Conservation (phyloP, 2,797 vertebrate species). For the Neoniphon sammara region DNA sequence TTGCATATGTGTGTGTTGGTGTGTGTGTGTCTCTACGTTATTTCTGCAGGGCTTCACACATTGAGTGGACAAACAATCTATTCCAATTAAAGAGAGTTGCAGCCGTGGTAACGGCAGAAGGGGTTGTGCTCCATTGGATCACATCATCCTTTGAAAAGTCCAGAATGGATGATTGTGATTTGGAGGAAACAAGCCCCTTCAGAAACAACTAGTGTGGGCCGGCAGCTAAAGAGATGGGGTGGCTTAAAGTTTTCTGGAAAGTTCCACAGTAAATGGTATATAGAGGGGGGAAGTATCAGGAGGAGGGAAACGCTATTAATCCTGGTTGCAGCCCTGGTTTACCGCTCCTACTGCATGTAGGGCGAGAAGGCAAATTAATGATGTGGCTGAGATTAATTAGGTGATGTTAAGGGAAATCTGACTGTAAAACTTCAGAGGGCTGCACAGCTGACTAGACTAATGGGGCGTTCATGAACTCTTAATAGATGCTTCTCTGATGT, state of each 20-base stretch:
- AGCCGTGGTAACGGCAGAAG: conserved; percentile 64
- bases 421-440: conserved; percentile 73
- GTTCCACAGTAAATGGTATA: conserved; percentile 51
- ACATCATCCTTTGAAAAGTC: conserved; percentile 74
- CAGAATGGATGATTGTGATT: conserved; percentile 70
- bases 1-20: conserved; percentile 7
- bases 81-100: conserved; percentile 79
- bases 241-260: conserved; percentile 58
- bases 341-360: conserved; percentile 61
- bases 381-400: conserved; percentile 77
- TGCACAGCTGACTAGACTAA: conserved; percentile 75
- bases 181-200: conserved; percentile 64
- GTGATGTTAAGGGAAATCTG: conserved; percentile 76
- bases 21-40: conserved; percentile 56
- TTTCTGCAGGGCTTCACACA: conserved; percentile 76
- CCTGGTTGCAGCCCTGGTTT: conserved; percentile 55
- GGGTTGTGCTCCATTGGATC: conserved; percentile 70
- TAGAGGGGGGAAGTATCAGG: conserved; percentile 19
- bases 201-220: conserved; percentile 65
- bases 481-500: conserved; percentile 68
- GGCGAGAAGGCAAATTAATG: conserved; percentile 72
- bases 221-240: conserved; percentile 23
- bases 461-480: conserved; percentile 78
- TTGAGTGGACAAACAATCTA: conserved; percentile 78
- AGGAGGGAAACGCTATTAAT: conserved; percentile 64